These are phyloP conservation scores for Hemaris fuciformis DNA, from an alignment of 2,888 invertebrate species.

Conservation along the genomic window DNA sequence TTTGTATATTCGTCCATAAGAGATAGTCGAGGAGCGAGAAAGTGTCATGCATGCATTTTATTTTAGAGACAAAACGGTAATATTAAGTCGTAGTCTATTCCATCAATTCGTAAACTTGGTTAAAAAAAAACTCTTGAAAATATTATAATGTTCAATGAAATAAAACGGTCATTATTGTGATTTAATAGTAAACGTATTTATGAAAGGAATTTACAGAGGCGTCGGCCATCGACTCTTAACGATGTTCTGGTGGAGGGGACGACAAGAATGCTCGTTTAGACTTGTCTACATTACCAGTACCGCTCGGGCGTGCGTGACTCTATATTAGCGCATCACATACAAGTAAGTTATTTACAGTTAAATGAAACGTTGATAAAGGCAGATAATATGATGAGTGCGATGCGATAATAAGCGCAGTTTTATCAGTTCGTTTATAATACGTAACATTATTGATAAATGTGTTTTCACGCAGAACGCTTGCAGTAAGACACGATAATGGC, in stretches of 20 bases:
- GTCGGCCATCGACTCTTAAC: not conserved
- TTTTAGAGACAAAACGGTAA: no score
- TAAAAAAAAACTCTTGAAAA: no score
- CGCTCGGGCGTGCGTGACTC: not conserved
- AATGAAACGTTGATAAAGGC: not conserved
- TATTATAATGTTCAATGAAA: no score
- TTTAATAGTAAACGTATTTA: no score
- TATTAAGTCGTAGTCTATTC: no score
- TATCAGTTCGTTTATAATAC: not conserved
- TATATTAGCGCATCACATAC: not conserved
- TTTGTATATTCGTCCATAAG: no score
- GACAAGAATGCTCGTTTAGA: not conserved
- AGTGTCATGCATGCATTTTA: no score
- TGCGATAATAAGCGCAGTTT: not conserved
- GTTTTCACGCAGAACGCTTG: not conserved
- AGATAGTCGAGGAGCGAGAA: no score
- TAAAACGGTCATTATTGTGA: no score
- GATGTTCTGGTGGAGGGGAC: not conserved
- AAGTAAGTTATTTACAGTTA: no score
- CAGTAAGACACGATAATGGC: slow-evolving; percentile 53
- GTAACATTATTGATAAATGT: not conserved
- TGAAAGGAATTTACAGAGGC: not conserved
- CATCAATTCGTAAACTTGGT: no score
- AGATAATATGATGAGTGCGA: not conserved
- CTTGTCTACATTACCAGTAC: not conserved